Evolutionary conservation across 1,140 invertebrate species (phyloP), one percentile per base, ranked within the genome.

Genomic region (Agrilus planipennis): DNA sequence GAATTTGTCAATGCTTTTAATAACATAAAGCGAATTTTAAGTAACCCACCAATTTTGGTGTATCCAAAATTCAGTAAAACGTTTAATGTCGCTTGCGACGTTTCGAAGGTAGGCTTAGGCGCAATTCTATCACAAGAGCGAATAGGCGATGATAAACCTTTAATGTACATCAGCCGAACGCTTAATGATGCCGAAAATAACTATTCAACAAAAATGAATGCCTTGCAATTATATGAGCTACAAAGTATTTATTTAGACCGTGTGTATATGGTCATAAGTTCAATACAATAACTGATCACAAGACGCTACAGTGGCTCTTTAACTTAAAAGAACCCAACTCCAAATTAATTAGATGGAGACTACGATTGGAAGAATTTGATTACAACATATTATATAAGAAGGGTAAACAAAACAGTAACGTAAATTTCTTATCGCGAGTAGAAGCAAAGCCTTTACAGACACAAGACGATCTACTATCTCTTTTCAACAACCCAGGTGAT

Each of bases 291-390:
- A 50, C 47, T 1, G 50, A 50, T 29, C 44, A 52, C 34, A 19
- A 21, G 22, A 7, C 30, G 9, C 11, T 32, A 2, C n/a, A 16
- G 3, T 32, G 30, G 15, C 16, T 32, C 7, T 32, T 32, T n/a
- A 35, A 35, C 71, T 46, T 65, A 1, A 65, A 58, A 41, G 60
- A 66, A 30, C 51, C 57, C 2, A 56, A 44, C 1, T 57, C 55
- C 27, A 27, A 65, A 36, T 41, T 71, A n/a, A 58, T 60, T 0
- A 40, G 64, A 27, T 71, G 65, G 65, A 38, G 41, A 15, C 16
- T 67, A n/a, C 19, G 47, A 27, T 30, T 71, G 1, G 60, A 64
- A 47, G 47, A 51, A 6, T 67, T 57, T 43, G 46, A 60, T 22
- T 61, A 62, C 38, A 31, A 58, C 9, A 52, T 70, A 4, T 36